Evolutionary conservation across 2,797 vertebrate genomes (phyloP).

Genomic region (Peromyscus aztecus): DNA sequence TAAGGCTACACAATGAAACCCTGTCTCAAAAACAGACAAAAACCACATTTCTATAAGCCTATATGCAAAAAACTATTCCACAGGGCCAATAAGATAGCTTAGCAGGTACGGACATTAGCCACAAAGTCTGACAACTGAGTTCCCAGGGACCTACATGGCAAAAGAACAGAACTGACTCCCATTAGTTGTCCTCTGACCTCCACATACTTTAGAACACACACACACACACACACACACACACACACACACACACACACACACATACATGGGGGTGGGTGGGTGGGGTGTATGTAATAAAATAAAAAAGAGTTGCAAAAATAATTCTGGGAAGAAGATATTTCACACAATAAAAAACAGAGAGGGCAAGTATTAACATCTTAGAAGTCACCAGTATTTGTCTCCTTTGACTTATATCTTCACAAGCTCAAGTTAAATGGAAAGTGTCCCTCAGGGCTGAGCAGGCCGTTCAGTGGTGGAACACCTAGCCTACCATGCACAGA

Average conservation of each 20-base stretch:
- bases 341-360: background rate
- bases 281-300: background rate
- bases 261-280: background rate
- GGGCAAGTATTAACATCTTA: constrained; percentile 12
- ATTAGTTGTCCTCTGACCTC: background rate
- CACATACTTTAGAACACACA: background rate
- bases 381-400: constrained; percentile 62
- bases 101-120: background rate
- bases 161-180: background rate
- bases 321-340: constrained; percentile 52
- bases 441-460: background rate
- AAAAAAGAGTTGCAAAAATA: constrained; percentile 3
- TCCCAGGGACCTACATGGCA: background rate
- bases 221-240: background rate
- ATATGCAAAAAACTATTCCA: background rate
- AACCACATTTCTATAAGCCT: background rate
- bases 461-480: background rate
- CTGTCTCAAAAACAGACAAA: background rate
- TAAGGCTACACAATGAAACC: background rate
- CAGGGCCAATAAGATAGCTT: background rate
- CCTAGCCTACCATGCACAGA: background rate
- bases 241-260: background rate
- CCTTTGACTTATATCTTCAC: background rate
- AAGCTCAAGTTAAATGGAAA: background rate
- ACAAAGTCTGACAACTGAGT: background rate